phyloP scores from a whole-genome alignment of 1,140 invertebrate species.

The Medauroidea extradentata region DNA sequence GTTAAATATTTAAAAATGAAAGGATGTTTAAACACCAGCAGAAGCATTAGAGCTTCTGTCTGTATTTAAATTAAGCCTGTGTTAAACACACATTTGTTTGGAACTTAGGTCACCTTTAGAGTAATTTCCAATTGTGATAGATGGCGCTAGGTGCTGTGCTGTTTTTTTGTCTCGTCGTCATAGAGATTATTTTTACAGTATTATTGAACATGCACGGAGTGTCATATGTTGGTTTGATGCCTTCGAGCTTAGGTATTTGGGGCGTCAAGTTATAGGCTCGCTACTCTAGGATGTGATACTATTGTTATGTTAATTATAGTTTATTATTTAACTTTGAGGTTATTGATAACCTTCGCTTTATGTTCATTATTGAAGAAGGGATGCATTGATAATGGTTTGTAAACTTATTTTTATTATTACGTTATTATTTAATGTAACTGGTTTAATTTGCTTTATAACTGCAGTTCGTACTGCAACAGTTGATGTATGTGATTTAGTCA shows the following conservation, averaged over 20 bases:
- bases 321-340: constrained; percentile 5
- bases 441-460: too few species aligned
- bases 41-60: constrained; percentile 21
- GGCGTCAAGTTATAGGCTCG: too few species aligned
- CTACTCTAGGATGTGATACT: constrained; percentile 15
- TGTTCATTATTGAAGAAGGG: constrained; percentile 15
- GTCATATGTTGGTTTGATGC: not conserved
- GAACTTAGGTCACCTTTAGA: constrained; percentile 6
- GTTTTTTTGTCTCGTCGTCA: constrained; percentile 9
- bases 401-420: too few species aligned
- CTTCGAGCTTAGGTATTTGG: too few species aligned
- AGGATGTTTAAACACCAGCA: constrained; percentile 9
- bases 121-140: constrained; percentile 18
- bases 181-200: constrained; percentile 23
- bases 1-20: not conserved
- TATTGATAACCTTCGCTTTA: constrained; percentile 12
- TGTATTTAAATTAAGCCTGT: not conserved
- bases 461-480: not conserved
- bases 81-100: constrained; percentile 10
- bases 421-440: too few species aligned
- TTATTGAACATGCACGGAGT: constrained; percentile 13
- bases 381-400: not conserved
- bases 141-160: constrained; percentile 11
- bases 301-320: constrained; percentile 18
- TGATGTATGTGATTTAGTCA: constrained; percentile 22